Evolutionary conservation across 2,113 vertebrate species (phyloP).

Genomic region (Cromileptes altivelis): DNA sequence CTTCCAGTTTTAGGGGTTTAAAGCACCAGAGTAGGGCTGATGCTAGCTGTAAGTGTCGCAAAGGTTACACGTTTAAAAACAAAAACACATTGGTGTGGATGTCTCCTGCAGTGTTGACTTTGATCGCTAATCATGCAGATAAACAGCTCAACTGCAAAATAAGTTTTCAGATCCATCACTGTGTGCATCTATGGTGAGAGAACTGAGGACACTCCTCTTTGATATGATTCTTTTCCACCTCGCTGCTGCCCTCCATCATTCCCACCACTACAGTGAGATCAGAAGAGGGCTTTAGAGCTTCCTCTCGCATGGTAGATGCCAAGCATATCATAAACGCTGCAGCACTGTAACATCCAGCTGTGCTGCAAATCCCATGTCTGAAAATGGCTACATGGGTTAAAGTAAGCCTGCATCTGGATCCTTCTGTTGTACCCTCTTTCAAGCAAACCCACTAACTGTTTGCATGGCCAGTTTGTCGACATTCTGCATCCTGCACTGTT

Average conservation of each 20-base stretch:
- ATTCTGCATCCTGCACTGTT: not conserved
- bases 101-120: not conserved
- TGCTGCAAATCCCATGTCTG: not conserved
- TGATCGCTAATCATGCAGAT: not conserved
- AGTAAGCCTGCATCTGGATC: not conserved
- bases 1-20: too few species aligned
- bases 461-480: not conserved
- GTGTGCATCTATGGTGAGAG: not conserved
- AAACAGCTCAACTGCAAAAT: conserved; percentile 3
- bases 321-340: not conserved
- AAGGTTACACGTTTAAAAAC: too few species aligned
- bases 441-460: not conserved
- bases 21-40: too few species aligned
- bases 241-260: conserved; percentile 3
- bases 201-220: conserved; percentile 1
- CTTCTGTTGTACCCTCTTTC: not conserved
- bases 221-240: conserved; percentile 7
- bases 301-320: not conserved
- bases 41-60: too few species aligned
- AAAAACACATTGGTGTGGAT: too few species aligned
- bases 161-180: not conserved
- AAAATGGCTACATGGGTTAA: not conserved
- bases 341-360: conserved; percentile 8
- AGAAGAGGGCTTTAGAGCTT: not conserved
- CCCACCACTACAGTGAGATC: not conserved